Conservation (phyloP, 2,113 vertebrate genomes). For the Tauraco erythrolophus region DNA sequence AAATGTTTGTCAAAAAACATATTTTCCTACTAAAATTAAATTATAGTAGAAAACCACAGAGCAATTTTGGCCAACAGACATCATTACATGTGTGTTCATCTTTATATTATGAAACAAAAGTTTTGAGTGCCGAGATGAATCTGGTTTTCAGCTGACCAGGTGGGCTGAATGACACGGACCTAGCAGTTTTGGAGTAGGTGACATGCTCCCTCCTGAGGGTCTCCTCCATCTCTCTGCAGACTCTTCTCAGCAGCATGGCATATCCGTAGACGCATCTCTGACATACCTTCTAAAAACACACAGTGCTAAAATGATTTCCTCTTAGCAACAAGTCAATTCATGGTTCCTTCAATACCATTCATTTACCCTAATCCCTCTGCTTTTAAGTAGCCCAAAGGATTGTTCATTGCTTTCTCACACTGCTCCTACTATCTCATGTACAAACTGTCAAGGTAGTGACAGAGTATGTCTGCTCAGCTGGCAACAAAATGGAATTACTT, state of each 20-base stretch:
- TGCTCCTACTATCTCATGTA: background rate
- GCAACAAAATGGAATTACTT: background rate
- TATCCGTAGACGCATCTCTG: rapidly evolving
- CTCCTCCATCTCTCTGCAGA: background rate
- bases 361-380: background rate
- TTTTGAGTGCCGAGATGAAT: background rate
- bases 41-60: background rate
- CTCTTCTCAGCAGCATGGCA: background rate
- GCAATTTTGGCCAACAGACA: background rate
- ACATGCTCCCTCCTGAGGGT: background rate
- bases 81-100: background rate
- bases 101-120: background rate
- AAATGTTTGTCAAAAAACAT: background rate
- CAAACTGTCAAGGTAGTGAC: background rate
- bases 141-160: background rate
- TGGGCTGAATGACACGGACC: background rate
- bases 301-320: background rate
- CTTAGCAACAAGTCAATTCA: background rate
- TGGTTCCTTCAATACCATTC: background rate
- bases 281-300: background rate
- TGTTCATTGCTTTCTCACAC: background rate
- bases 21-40: background rate
- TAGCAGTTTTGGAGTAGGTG: background rate
- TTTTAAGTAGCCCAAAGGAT: background rate
- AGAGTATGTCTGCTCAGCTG: background rate